Percentiles rank a stretch among this genome's conserved stretches.
Conservation (phyloP, 2,113 vertebrate species). For the Circaetus gallicus region DNA sequence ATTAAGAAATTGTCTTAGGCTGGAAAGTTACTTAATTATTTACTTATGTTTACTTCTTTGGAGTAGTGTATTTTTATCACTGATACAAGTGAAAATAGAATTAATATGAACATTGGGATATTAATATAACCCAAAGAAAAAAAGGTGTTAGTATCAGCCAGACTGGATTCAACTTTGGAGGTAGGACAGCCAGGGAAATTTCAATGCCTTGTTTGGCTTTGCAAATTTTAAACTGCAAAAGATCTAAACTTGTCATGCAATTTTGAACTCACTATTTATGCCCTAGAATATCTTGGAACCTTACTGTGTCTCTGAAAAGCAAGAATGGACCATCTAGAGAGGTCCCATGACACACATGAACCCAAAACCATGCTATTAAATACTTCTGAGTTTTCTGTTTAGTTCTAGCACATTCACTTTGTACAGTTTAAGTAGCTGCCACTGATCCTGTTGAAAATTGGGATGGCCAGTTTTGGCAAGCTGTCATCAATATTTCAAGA, state of each 20-base stretch:
- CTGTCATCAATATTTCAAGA: not conserved
- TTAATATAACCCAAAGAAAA: not conserved
- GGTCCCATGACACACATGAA: too few species aligned
- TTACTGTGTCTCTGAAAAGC: not conserved
- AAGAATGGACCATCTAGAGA: not conserved
- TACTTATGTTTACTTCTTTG: not conserved
- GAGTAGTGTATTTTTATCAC: not conserved
- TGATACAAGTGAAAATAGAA: not conserved
- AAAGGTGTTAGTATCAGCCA: not conserved
- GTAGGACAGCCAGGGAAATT: not conserved
- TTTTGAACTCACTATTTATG: not conserved
- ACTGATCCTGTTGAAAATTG: not conserved
- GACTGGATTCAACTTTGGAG: not conserved
- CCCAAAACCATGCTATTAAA: accelerated
- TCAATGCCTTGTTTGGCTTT: not conserved
- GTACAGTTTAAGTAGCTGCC: too few species aligned
- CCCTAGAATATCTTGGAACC: too few species aligned
- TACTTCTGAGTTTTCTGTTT: not conserved
- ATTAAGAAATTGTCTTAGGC: not conserved
- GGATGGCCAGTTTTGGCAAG: not conserved
- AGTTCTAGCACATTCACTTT: not conserved
- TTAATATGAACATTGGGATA: not conserved
- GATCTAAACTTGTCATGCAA: not conserved
- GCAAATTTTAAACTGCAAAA: not conserved
- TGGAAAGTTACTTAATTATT: not conserved